Evolutionary conservation across 2,888 invertebrate genomes (phyloP), one percentile per base, ranked within the genome.

Genomic region (Halocaridina rubra): DNA sequence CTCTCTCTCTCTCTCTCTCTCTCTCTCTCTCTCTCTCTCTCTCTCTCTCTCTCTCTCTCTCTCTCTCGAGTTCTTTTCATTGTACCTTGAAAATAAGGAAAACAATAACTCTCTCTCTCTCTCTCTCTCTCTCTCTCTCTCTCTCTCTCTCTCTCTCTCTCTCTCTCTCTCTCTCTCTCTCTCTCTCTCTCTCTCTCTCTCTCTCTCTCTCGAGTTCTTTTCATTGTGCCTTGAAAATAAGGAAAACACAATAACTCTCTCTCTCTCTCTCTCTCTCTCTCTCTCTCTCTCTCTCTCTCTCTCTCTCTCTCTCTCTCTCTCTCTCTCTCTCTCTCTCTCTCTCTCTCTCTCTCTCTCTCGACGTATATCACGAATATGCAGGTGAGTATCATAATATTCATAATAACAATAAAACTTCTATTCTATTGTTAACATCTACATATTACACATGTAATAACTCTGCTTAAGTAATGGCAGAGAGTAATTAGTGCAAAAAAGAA

Each of bases 41-140:
- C 53, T 46, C 53, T 46, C 53, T 46, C 53, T 1, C 22, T 19
- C 5, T 46, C 75, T 75, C 75, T 75, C 75, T 75, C 57, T 57
- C n/a, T n/a, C n/a, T n/a, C n/a, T n/a, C n/a, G n/a, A n/a, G n/a
- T n/a, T n/a, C n/a, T n/a, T n/a, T n/a, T n/a, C n/a, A n/a, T n/a
- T n/a, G n/a, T n/a, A n/a, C n/a, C n/a, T n/a, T n/a, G n/a, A n/a
- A n/a, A n/a, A n/a, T n/a, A n/a, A n/a, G n/a, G n/a, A n/a, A n/a
- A n/a, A n/a, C n/a, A n/a, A n/a, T n/a, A n/a, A n/a, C n/a, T n/a
- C n/a, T n/a, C n/a, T n/a, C n/a, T n/a, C n/a, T n/a, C n/a, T n/a
- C n/a, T n/a, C n/a, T n/a, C 46, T 76, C 76, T 76, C 76, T 76
- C 57, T 57, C 27, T 76, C 57, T 57, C 76, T 57, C 29, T 57